These are phyloP conservation scores for Zhengitettix transpicula DNA, from an alignment of 2,888 invertebrate genomes.

Conservation along the genomic window DNA sequence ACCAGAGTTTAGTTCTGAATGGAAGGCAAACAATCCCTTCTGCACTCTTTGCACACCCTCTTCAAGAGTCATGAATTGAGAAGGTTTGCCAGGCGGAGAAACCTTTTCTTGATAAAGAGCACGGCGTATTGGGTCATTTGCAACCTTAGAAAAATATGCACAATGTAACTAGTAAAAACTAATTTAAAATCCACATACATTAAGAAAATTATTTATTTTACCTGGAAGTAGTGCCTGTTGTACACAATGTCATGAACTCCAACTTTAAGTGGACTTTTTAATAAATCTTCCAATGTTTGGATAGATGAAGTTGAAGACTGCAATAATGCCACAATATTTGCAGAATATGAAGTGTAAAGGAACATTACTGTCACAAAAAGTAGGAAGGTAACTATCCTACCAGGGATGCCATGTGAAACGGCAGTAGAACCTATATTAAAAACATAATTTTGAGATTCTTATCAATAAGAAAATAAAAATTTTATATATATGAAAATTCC, in stretches of 20 bases:
- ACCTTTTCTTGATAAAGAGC: constrained; percentile 34
- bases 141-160: not conserved
- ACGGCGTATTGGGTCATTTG: constrained; percentile 28
- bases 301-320: constrained; percentile 11
- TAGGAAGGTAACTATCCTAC: constrained; percentile 9
- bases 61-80: constrained; percentile 29
- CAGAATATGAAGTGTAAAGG: constrained; percentile 13
- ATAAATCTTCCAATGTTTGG: constrained; percentile 9
- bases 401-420: constrained; percentile 6
- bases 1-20: constrained; percentile 45
- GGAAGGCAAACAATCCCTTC: constrained; percentile 42
- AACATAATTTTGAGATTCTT: not conserved
- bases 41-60: constrained; percentile 31
- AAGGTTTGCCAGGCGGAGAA: constrained; percentile 29
- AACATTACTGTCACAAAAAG: constrained; percentile 11
- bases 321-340: constrained; percentile 11
- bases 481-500: too few relatives aligned
- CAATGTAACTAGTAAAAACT: too few relatives aligned
- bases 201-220: not conserved
- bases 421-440: constrained; percentile 6
- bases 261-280: constrained; percentile 7
- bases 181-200: too few relatives aligned
- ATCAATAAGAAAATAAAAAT: too few relatives aligned
- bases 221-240: constrained; percentile 8
- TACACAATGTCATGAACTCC: constrained; percentile 10